Base-by-base conservation (phyloP, 2,113 vertebrate species). In the Spermophilus dauricus region DNA sequence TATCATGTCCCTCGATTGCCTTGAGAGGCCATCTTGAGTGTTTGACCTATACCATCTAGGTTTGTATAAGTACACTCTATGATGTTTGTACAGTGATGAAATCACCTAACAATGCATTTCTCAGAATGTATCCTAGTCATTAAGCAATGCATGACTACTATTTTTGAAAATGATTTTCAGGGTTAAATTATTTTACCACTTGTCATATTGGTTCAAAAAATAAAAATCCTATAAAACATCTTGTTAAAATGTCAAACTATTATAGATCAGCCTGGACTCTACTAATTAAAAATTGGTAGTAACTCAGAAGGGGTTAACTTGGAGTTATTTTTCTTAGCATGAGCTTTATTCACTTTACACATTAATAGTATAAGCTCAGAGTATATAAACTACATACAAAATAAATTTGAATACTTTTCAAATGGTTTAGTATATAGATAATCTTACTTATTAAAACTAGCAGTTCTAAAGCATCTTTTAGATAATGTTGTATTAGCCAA, bases 131-230 rank as follows among this genome's bases (percentile, higher is more conserved):
- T 12, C 12, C 18, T 18, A 32, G 56, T 26, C 2, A 4, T 53
- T 58, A 39, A 4, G 2, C 67, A 24, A 42, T 22, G 17, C 14
- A n/a, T 69, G 61, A 53, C n/a, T 63, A 18, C 69, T 81, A 70
- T 86, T 89, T 96, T 91, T 95, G 84, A 92, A 92, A 89, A 28
- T 56, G 8, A 58, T 86, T 82, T 95, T 48, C 28, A 94, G 37
- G 16, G n/a, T 69, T 93, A 53, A 77, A 76, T 83, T 63, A 77
- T 58, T 97, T 85, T 86, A 34, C 24, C 18, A 67, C 28, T 90
- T 89, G 73, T 77, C 12, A 72, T 30, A 34, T 63, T 91, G 14
- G 1, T 95, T 80, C 8, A 67, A 53, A 67, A 86, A 93, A 78
- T 28, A 51, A 34, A 67, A 87, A 80, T 53, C 1, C 30, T 77